Conservation (phyloP, 1,140 invertebrate genomes). For the Lucilia sericata region DNA sequence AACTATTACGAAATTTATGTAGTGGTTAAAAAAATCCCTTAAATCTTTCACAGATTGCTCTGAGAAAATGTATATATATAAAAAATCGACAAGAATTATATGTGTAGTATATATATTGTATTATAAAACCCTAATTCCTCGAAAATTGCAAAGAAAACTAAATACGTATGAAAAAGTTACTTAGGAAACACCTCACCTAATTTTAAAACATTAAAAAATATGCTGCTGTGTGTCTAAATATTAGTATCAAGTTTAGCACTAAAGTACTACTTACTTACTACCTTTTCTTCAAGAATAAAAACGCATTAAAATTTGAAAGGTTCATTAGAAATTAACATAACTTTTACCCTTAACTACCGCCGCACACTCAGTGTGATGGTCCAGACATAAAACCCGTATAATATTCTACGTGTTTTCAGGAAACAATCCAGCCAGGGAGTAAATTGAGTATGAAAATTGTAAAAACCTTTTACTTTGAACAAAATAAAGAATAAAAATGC, state of each 20-base stretch:
- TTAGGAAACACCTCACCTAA: no score
- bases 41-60: no score
- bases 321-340: slow-evolving; percentile 44
- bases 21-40: no score
- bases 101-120: no score
- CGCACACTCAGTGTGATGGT: background rate
- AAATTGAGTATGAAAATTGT: slow-evolving; percentile 32
- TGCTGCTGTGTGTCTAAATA: background rate
- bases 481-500: background rate
- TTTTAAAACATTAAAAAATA: no score
- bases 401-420: slow-evolving; percentile 36
- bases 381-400: slow-evolving; percentile 13
- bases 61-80: no score
- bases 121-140: no score
- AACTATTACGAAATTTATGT: no score
- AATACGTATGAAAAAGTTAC: no score
- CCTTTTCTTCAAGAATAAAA: background rate
- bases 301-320: slow-evolving; percentile 32
- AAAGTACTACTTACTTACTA: background rate
- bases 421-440: background rate
- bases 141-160: no score
- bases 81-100: no score
- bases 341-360: slow-evolving; percentile 40
- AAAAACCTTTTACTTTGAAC: slow-evolving; percentile 25
- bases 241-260: background rate